A percentile compares a stretch with the other conserved stretches of the same genome.
phyloP scores from a whole-genome alignment of 2,113 vertebrate genomes.

The Etheostoma spectabile region DNA sequence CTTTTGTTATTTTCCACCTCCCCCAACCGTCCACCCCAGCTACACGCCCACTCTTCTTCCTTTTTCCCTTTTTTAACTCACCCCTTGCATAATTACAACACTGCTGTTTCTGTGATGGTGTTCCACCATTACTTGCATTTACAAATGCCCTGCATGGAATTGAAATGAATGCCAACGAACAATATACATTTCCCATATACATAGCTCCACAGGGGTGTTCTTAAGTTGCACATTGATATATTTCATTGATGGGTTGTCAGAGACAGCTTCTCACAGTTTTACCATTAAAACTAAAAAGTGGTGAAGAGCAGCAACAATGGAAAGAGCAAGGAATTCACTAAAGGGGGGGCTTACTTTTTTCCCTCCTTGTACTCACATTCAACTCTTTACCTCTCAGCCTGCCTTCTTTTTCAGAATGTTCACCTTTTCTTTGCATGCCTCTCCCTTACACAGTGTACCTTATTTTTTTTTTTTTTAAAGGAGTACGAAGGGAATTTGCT shows the following conservation, averaged over 20 bases:
- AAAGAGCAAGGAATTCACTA: not conserved
- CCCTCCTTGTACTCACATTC: not conserved
- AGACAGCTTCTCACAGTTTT: not conserved
- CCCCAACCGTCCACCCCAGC: not conserved
- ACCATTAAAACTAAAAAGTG: not conserved
- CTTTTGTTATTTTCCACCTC: conserved; percentile 45
- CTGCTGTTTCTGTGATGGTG: conserved; percentile 9
- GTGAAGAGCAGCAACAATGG: not conserved
- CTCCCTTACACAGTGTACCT: conserved; percentile 2
- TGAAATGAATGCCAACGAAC: not conserved
- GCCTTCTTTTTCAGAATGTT: conserved; percentile 4
- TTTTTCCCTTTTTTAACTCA: not conserved
- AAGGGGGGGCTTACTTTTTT: not conserved
- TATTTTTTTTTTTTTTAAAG: conserved; percentile 12
- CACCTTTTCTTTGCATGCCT: not conserved
- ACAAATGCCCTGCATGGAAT: no score
- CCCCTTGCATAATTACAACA: conserved; percentile 44
- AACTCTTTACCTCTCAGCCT: conserved; percentile 8
- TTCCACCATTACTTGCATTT: not conserved
- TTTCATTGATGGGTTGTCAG: not conserved
- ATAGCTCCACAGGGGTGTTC: not conserved
- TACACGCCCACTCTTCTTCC: conserved; percentile 14
- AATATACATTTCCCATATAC: not conserved
- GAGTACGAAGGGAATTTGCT: conserved; percentile 21
- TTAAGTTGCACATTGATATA: not conserved